A percentile compares a stretch with the other conserved stretches of the same genome.
Conservation (phyloP, 2,797 vertebrate genomes). For the Tauraco hartlaubi region DNA sequence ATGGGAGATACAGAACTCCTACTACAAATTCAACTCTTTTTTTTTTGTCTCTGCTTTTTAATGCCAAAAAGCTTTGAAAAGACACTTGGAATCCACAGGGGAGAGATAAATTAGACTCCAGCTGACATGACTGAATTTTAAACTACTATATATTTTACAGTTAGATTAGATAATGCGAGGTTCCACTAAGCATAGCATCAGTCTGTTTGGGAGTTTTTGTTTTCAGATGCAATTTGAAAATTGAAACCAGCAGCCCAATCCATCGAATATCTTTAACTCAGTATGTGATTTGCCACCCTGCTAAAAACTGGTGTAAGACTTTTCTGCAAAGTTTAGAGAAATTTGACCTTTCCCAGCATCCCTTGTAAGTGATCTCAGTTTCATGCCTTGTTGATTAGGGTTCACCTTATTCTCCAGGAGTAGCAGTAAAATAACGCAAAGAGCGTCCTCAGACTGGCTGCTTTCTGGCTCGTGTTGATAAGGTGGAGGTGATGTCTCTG, state of each 20-base stretch:
- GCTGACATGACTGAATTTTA: constrained; percentile 49
- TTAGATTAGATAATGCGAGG: neutral
- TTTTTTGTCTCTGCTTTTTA: neutral
- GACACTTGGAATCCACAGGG: constrained; percentile 13
- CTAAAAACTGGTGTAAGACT: neutral
- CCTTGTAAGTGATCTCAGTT: neutral
- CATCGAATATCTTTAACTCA: neutral
- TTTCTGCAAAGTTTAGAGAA: neutral
- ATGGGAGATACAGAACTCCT: neutral
- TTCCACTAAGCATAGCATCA: neutral
- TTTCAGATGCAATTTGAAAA: neutral
- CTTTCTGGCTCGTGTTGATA: neutral
- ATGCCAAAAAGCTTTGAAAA: constrained; percentile 12
- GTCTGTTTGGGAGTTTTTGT: neutral
- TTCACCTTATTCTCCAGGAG: neutral
- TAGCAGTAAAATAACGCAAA: neutral
- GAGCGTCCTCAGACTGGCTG: neutral
- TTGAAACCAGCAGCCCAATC: neutral
- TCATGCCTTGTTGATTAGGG: neutral
- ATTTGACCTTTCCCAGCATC: neutral
- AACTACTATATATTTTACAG: constrained; percentile 18
- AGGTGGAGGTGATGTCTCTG: neutral
- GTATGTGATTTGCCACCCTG: neutral
- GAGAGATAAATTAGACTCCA: constrained; percentile 42
- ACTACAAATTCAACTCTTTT: neutral